A percentile compares a stretch with the other conserved stretches of the same genome.
Evolutionary conservation across 2,797 vertebrate genomes (phyloP).

Genomic region (Sebastes melanostomus): DNA sequence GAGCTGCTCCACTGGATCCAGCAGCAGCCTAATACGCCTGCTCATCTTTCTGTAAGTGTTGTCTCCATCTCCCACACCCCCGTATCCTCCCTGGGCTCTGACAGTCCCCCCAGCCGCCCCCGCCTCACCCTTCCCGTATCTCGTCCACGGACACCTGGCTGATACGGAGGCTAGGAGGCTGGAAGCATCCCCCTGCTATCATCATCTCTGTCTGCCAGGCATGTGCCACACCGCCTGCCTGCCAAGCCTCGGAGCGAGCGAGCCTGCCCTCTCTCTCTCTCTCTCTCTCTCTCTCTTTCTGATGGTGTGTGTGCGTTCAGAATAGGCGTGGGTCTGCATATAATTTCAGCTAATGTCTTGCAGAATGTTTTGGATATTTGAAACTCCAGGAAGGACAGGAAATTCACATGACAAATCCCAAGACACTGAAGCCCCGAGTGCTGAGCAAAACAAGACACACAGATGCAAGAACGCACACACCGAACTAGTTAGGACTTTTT

Average conservation of each 20-base stretch:
- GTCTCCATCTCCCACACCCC: conserved; percentile 38
- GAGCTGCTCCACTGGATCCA: conserved; percentile 21
- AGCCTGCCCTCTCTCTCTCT: conserved; percentile 8
- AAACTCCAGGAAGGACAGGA: conserved; percentile 15
- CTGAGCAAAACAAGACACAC: conserved; percentile 13
- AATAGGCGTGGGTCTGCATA: conserved; percentile 51
- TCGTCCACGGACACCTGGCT: conserved; percentile 68
- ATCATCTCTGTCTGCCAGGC: conserved; percentile 72
- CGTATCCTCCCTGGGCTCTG: conserved; percentile 33
- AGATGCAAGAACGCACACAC: conserved; percentile 2
- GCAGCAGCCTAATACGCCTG: conserved; percentile 9
- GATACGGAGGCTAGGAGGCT: conserved; percentile 59
- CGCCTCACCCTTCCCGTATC: conserved; percentile 50
- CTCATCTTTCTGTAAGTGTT: conserved; percentile 35
- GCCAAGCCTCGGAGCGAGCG: conserved; percentile 49
- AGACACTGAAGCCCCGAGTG: conserved; percentile 4
- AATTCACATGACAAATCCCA: conserved; percentile 40
- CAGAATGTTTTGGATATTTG: conserved; percentile 37
- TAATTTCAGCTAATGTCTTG: conserved; percentile 53
- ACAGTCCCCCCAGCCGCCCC: conserved; percentile 32
- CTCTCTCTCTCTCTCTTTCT: background rate
- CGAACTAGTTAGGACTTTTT: background rate
- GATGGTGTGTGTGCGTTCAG: conserved; percentile 22
- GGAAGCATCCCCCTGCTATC: conserved; percentile 67
- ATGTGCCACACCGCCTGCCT: conserved; percentile 64